These are phyloP conservation scores for Macrosiphum euphorbiae DNA, from an alignment of 2,888 invertebrate genomes.

Conservation along the genomic window DNA sequence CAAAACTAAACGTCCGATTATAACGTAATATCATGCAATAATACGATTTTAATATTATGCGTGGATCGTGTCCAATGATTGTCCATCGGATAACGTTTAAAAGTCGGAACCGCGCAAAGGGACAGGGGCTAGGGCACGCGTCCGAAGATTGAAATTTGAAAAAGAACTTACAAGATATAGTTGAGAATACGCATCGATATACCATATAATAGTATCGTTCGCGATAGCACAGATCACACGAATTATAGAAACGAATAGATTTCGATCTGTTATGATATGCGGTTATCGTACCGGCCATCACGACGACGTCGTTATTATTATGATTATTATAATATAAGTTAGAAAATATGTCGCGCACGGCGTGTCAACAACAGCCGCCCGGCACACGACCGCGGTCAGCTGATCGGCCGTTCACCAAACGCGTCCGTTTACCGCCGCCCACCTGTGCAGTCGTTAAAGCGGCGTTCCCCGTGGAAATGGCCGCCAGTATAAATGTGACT, in stretches of 20 bases:
- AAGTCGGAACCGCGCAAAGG: not conserved
- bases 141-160: not conserved
- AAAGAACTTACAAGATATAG: not conserved
- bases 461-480: conserved; percentile 83
- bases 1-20: not conserved
- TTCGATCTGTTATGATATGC: too few relatives aligned
- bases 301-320: too few relatives aligned
- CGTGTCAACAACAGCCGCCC: too few relatives aligned
- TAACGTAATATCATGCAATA: not conserved
- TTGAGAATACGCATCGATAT: too few relatives aligned
- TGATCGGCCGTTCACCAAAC: conserved; percentile 56
- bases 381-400: conserved; percentile 1
- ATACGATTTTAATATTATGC: not conserved
- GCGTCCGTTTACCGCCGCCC: conserved; percentile 14
- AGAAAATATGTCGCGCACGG: too few relatives aligned
- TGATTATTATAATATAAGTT: too few relatives aligned
- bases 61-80: not conserved
- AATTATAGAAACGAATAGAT: too few relatives aligned
- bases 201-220: too few relatives aligned
- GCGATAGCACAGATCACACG: too few relatives aligned
- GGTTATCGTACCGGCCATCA: too few relatives aligned
- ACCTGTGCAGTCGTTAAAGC: conserved; percentile 55
- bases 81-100: not conserved
- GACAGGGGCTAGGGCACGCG: not conserved
- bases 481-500: conserved; percentile 97